Conservation (phyloP, 2,113 vertebrate species). For the Gambusia holbrooki region DNA sequence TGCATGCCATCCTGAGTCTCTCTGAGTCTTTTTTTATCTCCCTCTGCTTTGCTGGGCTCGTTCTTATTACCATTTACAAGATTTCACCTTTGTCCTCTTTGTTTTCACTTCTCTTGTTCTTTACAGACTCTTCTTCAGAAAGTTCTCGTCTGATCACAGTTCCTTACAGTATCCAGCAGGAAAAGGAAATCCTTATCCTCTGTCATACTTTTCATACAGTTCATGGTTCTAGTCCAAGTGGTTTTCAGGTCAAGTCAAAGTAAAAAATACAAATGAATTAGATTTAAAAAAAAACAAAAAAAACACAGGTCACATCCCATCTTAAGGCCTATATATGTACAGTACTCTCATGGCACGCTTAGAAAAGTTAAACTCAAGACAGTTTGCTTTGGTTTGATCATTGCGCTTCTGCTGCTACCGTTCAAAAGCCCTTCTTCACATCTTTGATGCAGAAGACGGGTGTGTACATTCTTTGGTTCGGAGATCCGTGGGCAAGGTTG, state of each 20-base stretch:
- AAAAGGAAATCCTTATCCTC: constrained; percentile 3
- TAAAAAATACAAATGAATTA: constrained; percentile 45
- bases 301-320: constrained; percentile 43
- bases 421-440: constrained; percentile 34
- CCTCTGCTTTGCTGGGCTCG: constrained; percentile 25
- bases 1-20: constrained; percentile 36
- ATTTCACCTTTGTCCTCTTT: neutral
- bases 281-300: constrained; percentile 1
- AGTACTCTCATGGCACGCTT: constrained; percentile 48
- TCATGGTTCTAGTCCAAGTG: constrained; percentile 55
- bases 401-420: constrained; percentile 19
- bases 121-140: constrained; percentile 22
- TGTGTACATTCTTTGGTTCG: constrained; percentile 68
- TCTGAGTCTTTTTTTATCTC: constrained; percentile 32
- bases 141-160: constrained; percentile 23
- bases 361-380: constrained; percentile 32
- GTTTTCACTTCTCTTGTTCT: constrained; percentile 21
- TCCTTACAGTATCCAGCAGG: constrained; percentile 14
- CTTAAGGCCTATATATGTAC: constrained; percentile 51
- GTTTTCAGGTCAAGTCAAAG: constrained; percentile 53
- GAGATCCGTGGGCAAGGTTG: constrained; percentile 25
- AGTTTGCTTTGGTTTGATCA: constrained; percentile 64
- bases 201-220: constrained; percentile 28
- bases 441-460: constrained; percentile 38
- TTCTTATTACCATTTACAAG: constrained; percentile 31